These are phyloP conservation scores for Megaceryle maxima DNA, from an alignment of 2,113 vertebrate genomes.

Conservation along the genomic window DNA sequence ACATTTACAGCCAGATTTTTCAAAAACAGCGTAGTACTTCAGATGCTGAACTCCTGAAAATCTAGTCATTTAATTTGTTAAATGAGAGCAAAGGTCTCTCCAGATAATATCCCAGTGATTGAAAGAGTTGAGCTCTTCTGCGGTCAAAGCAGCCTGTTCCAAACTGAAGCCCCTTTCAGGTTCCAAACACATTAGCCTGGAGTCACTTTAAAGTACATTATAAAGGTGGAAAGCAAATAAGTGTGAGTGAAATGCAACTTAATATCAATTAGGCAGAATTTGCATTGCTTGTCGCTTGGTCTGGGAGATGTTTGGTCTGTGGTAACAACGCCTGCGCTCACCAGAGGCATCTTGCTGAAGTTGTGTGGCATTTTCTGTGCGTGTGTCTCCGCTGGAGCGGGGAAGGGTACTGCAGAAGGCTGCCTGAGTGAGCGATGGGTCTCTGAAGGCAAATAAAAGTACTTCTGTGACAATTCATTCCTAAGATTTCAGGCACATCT, in stretches of 20 bases:
- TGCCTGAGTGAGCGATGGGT: slow-evolving; percentile 63
- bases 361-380: slow-evolving; percentile 39
- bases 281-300: not conserved
- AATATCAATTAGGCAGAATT: not conserved
- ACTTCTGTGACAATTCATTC: not conserved
- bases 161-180: not conserved
- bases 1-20: slow-evolving; percentile 53
- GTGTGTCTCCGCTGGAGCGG: slow-evolving; percentile 9
- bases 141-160: not conserved
- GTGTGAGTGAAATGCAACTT: not conserved
- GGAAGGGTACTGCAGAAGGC: slow-evolving; percentile 37
- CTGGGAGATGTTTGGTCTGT: not conserved
- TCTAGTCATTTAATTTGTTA: slow-evolving; percentile 50
- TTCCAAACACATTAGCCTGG: not conserved
- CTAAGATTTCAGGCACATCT: not conserved
- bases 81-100: slow-evolving; percentile 62
- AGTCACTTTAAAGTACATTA: not conserved
- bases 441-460: slow-evolving; percentile 69
- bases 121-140: not conserved
- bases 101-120: slow-evolving; percentile 11
- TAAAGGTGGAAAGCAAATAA: not conserved
- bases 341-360: slow-evolving; percentile 42
- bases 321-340: not conserved
- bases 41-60: slow-evolving; percentile 54
- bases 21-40: slow-evolving; percentile 24